Base-by-base conservation (phyloP, 2,797 vertebrate species). In the Premnoplex brunnescens region DNA sequence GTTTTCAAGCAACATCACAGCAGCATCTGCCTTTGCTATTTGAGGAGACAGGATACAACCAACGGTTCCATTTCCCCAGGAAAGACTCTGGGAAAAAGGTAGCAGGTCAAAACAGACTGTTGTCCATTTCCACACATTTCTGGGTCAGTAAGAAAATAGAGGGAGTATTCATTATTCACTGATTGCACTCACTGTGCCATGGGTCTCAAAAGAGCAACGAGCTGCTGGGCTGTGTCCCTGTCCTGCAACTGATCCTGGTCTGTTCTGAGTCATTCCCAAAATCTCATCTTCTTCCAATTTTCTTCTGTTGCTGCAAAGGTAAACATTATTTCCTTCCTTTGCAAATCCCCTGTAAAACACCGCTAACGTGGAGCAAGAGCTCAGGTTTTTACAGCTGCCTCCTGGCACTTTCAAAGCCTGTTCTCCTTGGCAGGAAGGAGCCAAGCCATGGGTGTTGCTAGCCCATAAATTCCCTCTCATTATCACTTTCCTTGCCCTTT, bases 261-360 rank as follows among this genome's bases (percentile, higher is more conserved):
- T 73, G 37, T 4, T 12, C 39, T 20, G 13, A 32, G 64, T 74
- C 16, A 56, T 51, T 52, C 37, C 32, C 36, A 30, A 71, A 82
- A 84, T 46, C 52, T 66, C 48, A 19, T 79, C 36, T n/a, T 66
- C 5, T 28, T 15, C 30, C 6, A 8, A 5, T 66, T 86, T 88
- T 32, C 17, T 18, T 86, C 49, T 39, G 4, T 34, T 77, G 16
- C 55, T 51, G 72, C 21, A 34, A 34, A 69, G 24, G 27, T 72
- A 76, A 90, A 66, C 58, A 59, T n/a, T 36, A 67, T 64, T 64
- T 34, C 28, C 46, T 93, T 72, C 36, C 26, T 92, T 85, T 88
- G 36, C 56, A 84, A 94, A 85, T 21, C 4, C 28, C 28, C 28
- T 39, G 27, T 85, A 85, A 79, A 93, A 48, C 6, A 5, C 23